phyloP scores from a whole-genome alignment of 2,888 invertebrate genomes.

The Malthinus flaveolus region DNA sequence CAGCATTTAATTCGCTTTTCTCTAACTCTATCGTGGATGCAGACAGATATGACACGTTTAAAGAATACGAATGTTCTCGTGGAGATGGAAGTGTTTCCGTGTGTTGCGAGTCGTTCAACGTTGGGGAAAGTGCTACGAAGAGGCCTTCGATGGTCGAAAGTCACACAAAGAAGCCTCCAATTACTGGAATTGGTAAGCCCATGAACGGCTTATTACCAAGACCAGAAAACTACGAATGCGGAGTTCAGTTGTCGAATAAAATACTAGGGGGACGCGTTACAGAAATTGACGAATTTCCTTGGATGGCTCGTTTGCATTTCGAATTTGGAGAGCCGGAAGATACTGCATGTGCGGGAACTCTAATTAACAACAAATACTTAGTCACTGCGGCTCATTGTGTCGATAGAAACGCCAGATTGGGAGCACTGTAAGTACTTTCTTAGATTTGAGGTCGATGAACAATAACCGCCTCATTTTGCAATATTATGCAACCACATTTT shows the following conservation, averaged over 20 bases:
- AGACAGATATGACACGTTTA: no score
- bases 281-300: conserved; percentile 63
- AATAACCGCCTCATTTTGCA: no score
- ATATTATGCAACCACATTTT: not conserved
- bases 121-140: no score
- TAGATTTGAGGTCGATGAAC: no score
- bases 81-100: not conserved
- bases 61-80: not conserved
- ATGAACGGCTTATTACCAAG: conserved; percentile 11
- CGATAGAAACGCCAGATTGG: conserved; percentile 52
- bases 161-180: not conserved
- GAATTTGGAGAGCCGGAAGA: not conserved
- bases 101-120: conserved; percentile 12
- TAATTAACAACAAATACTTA: conserved; percentile 62
- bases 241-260: conserved; percentile 19
- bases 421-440: conserved; percentile 61
- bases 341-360: conserved; percentile 60
- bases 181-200: no score
- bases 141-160: not conserved
- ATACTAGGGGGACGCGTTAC: conserved; percentile 50
- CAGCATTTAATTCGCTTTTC: conserved; percentile 8
- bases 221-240: conserved; percentile 16
- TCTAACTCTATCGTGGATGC: no score
- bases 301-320: conserved; percentile 65
- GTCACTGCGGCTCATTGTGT: conserved; percentile 69